Base-by-base conservation (phyloP, 2,888 invertebrate genomes). In the Cremastobaeus sp. region DNA sequence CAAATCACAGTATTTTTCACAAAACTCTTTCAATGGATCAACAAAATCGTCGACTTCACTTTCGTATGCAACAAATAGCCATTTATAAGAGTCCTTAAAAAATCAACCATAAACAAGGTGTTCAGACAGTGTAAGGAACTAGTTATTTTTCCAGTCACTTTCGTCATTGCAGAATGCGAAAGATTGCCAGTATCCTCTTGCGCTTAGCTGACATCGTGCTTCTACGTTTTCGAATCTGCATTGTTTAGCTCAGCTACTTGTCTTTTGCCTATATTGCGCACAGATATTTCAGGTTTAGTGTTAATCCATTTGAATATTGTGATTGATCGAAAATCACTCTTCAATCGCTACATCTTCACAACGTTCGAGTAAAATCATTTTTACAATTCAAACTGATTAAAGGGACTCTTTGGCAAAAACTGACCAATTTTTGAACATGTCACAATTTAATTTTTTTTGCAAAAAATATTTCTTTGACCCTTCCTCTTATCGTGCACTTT, bases 231-330 rank as follows among this genome's bases (percentile, higher is more conserved):
- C 74, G 81, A 79, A 77, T 82, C 82, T 74, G 80, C 80, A 69
- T 60, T 78, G 76, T 77, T 78, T 79, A 64, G 41, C 66, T 81
- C 83, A 50, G 82, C 82, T 78, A 82, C 77, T 74, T 83, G 81
- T 82, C 81, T 82, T 81, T 85, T 82, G 50, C 85, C 85, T 86
- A 83, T 74, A 80, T 72, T 79, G 82, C 81, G 76, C 74, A 79
- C 76, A 83, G 78, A 83, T 65, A 81, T 47, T 70, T 1, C 28
- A 41, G 28, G 34, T 54, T 30, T 18, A 55, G 18, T 15, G 20
- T 17, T 15, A 17, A n/a, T n/a, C n/a, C 12, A 18, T 1, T n/a
- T 12, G 17, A n/a, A 14, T 37, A 25, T 17, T 20, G 20, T 37
- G 32, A 37, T 39, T 12, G 34, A 37, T 37, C 28, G 52, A 54